phyloP scores from a whole-genome alignment of 2,888 invertebrate genomes.

The Sphecodes monilicornis region DNA sequence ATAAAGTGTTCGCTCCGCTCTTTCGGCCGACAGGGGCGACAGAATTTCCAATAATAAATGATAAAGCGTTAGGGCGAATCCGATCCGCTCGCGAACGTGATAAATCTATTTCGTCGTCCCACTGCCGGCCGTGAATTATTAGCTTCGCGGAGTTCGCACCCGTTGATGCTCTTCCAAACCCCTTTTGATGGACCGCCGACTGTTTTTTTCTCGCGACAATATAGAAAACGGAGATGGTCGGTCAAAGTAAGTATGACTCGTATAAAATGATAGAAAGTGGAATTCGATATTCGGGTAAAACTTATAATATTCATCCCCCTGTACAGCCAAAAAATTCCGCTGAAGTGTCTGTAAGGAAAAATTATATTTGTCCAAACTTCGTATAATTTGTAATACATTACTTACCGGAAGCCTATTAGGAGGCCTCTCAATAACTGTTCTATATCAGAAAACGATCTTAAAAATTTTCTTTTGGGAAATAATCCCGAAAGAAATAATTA shows the following conservation, averaged over 20 bases:
- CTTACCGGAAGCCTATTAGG: no score
- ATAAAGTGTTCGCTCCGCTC: slow-evolving; percentile 16
- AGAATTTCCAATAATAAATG: slow-evolving; percentile 60
- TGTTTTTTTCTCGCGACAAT: no score
- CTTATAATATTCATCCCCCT: neutral
- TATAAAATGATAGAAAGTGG: neutral
- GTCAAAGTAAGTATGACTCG: neutral
- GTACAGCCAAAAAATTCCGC: no score
- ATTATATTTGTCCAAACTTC: no score
- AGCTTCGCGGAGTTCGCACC: slow-evolving; percentile 8
- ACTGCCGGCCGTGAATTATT: slow-evolving; percentile 47
- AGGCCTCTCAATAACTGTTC: no score
- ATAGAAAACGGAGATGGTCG: neutral
- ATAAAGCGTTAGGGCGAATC: slow-evolving; percentile 48
- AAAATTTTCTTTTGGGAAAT: no score
- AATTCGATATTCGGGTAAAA: neutral
- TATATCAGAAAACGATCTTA: no score
- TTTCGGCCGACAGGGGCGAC: slow-evolving; percentile 36
- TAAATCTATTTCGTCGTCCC: slow-evolving; percentile 48
- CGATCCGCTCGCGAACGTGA: slow-evolving; percentile 42
- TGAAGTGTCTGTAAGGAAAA: no score
- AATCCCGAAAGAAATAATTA: no score
- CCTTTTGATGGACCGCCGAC: slow-evolving; percentile 8
- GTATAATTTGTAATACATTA: no score
- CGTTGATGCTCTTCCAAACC: neutral